phyloP scores from a whole-genome alignment of 2,797 vertebrate genomes.

The Anguilla megastoma region DNA sequence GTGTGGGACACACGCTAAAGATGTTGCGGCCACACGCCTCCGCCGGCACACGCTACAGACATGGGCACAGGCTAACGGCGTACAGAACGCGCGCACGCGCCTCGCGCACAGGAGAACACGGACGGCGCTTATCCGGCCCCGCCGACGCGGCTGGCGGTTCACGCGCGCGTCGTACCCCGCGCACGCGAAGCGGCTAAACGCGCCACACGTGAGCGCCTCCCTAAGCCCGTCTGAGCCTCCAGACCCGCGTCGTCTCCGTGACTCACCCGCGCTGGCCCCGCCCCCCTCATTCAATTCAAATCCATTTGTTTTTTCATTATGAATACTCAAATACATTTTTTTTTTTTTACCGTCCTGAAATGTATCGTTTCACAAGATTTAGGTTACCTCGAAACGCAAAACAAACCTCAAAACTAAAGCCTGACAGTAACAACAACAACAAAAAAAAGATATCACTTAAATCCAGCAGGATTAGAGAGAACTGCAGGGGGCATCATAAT shows the following conservation, averaged over 20 bases:
- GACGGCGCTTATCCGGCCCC: not conserved
- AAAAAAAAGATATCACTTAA: not conserved
- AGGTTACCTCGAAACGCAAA: too few species aligned
- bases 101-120: not conserved
- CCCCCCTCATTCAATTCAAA: conserved; percentile 39
- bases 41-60: too few species aligned
- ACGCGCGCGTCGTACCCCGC: not conserved
- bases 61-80: not conserved
- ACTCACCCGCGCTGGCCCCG: conserved; percentile 42
- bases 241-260: conserved; percentile 30
- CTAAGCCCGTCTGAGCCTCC: conserved; percentile 61
- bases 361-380: too few species aligned
- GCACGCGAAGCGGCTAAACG: not conserved
- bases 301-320: conserved; percentile 6
- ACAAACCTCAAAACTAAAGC: not conserved
- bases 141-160: not conserved
- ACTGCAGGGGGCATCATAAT: not conserved
- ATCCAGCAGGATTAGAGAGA: not conserved
- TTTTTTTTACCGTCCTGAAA: too few species aligned
- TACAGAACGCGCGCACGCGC: not conserved
- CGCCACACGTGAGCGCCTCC: not conserved
- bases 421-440: not conserved
- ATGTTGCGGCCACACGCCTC: not conserved
- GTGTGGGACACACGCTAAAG: not conserved
- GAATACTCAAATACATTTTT: too few species aligned